Conservation (phyloP, 2,113 vertebrate species). For the Toxotes chatareus region DNA sequence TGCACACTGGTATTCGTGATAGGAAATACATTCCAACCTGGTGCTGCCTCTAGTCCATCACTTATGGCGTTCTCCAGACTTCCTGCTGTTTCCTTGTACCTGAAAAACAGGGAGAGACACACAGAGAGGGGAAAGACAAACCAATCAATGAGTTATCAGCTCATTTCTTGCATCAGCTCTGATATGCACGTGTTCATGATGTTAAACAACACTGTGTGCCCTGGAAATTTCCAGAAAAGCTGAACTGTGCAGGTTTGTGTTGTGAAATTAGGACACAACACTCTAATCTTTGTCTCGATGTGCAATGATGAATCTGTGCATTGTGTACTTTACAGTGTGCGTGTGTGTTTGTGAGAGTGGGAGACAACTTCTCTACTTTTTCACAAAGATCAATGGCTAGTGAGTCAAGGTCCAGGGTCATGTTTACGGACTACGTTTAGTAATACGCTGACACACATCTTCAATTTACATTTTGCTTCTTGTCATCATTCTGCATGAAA, state of each 20-base stretch:
- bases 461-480: constrained; percentile 22
- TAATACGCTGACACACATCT: constrained; percentile 32
- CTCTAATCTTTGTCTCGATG: constrained; percentile 31
- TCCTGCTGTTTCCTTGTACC: constrained; percentile 95
- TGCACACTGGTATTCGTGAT: background rate
- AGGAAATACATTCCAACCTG: constrained; percentile 81
- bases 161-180: constrained; percentile 27
- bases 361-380: constrained; percentile 25
- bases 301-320: constrained; percentile 18
- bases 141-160: constrained; percentile 38
- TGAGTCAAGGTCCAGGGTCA: constrained; percentile 48
- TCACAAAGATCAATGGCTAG: constrained; percentile 30
- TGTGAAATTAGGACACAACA: constrained; percentile 57
- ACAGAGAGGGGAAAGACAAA: constrained; percentile 4
- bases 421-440: constrained; percentile 19
- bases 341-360: background rate
- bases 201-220: constrained; percentile 12
- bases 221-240: constrained; percentile 23
- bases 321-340: constrained; percentile 46
- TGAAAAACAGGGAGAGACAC: constrained; percentile 62
- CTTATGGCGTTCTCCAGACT: constrained; percentile 90
- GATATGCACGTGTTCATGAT: constrained; percentile 3
- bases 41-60: constrained; percentile 87
- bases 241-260: constrained; percentile 32
- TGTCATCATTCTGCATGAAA: constrained; percentile 34